Percentiles rank a stretch among this genome's conserved stretches.
These are phyloP conservation scores for Tachina fera DNA, from an alignment of 2,888 invertebrate species.

Conservation along the genomic window DNA sequence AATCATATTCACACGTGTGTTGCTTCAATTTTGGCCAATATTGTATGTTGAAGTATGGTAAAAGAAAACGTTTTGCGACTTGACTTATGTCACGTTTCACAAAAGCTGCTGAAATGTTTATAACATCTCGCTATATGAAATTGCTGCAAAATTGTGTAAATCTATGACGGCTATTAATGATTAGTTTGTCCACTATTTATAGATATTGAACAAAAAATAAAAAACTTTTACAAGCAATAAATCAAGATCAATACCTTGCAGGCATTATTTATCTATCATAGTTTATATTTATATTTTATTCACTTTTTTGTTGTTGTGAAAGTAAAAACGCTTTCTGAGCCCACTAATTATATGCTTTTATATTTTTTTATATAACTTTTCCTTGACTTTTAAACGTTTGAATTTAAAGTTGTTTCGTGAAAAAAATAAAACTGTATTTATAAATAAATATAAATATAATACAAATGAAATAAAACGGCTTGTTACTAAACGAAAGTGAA, in stretches of 20 bases:
- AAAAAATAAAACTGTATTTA: too few species aligned
- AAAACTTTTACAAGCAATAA: slow-evolving; percentile 11
- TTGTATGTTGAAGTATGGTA: too few species aligned
- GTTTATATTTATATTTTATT: background rate
- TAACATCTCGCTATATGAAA: background rate
- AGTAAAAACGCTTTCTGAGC: background rate
- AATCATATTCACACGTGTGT: too few species aligned
- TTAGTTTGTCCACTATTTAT: background rate
- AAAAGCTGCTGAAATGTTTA: too few species aligned
- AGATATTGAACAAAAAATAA: background rate
- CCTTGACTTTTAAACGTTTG: background rate
- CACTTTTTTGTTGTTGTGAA: slow-evolving; percentile 11
- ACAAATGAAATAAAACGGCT: too few species aligned
- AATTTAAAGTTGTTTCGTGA: background rate
- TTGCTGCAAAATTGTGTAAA: background rate
- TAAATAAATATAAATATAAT: too few species aligned
- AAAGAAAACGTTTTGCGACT: too few species aligned
- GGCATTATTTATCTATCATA: background rate
- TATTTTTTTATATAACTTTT: background rate
- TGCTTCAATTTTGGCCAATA: too few species aligned
- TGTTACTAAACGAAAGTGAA: too few species aligned
- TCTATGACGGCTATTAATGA: background rate
- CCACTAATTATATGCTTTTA: slow-evolving; percentile 3
- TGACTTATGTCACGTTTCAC: too few species aligned
- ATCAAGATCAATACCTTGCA: slow-evolving; percentile 35